Conservation (phyloP, 2,113 vertebrate species). For the Micronisus gabar region DNA sequence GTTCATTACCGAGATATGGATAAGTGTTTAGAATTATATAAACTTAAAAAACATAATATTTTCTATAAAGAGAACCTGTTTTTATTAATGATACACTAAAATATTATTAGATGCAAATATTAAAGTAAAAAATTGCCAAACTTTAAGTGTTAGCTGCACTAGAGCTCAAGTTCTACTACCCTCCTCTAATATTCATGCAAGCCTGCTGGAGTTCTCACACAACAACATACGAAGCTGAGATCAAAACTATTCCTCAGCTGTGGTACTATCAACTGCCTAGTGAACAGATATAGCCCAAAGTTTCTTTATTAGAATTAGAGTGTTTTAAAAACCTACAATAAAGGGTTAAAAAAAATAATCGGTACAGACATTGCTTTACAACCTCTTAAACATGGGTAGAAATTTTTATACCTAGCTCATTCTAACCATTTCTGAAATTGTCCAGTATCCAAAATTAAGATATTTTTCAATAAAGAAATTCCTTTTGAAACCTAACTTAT, state of each 20-base stretch:
- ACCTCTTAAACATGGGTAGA: neutral
- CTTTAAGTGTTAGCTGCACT: conserved; percentile 9
- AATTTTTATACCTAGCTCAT: neutral
- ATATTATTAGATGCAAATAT: conserved; percentile 27
- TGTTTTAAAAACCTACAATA: neutral
- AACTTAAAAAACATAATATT: neutral
- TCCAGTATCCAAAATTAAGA: neutral
- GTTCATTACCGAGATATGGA: neutral
- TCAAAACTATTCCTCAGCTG: conserved; percentile 17
- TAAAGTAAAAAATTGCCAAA: neutral
- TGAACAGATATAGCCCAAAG: neutral
- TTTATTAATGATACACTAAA: neutral
- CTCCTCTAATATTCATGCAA: neutral
- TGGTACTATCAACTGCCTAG: neutral
- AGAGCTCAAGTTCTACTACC: conserved; percentile 1
- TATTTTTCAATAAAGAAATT: neutral
- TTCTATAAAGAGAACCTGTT: neutral
- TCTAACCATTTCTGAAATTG: neutral
- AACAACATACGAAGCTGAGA: neutral
- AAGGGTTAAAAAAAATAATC: conserved; percentile 62
- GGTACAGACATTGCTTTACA: neutral
- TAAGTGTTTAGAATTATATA: neutral
- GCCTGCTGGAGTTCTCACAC: neutral
- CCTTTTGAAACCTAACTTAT: neutral
- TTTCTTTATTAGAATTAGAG: neutral